Conservation (phyloP, 2,113 vertebrate species). For the Lycocorax pyrrhopterus region DNA sequence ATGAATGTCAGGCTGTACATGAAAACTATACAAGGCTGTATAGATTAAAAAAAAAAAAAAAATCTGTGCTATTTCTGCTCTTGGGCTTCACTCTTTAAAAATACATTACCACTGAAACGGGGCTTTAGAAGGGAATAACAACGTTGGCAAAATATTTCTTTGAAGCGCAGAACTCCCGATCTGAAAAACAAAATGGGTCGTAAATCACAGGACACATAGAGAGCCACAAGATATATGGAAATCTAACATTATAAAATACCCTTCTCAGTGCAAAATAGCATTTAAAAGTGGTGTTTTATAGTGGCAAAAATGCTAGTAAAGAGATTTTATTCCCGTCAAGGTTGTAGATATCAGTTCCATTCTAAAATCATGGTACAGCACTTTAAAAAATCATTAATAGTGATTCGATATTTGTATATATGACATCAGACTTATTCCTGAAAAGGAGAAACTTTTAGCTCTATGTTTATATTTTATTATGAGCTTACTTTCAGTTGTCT, state of each 20-base stretch:
- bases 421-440: neutral
- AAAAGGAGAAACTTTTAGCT: neutral
- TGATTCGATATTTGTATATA: neutral
- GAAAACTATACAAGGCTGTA: neutral
- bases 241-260: neutral
- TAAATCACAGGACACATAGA: neutral
- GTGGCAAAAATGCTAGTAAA: neutral
- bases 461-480: neutral
- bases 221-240: neutral
- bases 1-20: neutral
- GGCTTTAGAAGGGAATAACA: constrained; percentile 5
- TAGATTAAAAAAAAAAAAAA: neutral
- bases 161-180: neutral
- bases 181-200: neutral
- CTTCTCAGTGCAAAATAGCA: neutral
- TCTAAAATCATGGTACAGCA: neutral
- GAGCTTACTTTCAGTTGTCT: neutral
- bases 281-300: neutral
- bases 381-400: neutral
- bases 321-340: neutral
- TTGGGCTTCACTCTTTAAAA: constrained; percentile 35
- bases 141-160: neutral
- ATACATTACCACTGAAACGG: neutral
- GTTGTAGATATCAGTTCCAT: neutral
- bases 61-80: neutral